Percentiles rank a stretch among this genome's conserved stretches.
phyloP scores from a whole-genome alignment of 2,113 vertebrate genomes.

The Vicugna pacos region DNA sequence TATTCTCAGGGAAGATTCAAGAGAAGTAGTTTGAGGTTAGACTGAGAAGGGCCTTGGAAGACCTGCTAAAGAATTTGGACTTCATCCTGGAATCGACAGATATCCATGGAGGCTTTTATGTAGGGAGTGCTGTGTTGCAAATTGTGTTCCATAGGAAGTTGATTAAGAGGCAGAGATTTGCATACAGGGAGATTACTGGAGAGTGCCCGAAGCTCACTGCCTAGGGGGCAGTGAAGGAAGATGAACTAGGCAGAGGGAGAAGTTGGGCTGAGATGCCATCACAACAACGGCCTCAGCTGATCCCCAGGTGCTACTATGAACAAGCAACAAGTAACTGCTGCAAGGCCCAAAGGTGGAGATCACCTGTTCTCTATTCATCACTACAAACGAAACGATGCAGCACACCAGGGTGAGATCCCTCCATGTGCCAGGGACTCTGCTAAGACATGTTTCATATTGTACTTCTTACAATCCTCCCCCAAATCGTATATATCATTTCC shows the following conservation, averaged over 20 bases:
- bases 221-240: background rate
- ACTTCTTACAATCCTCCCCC: background rate
- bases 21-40: background rate
- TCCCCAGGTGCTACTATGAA: background rate
- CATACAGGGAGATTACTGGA: background rate
- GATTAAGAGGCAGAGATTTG: background rate
- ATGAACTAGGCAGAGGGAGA: background rate
- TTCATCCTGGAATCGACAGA: background rate
- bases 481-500: background rate
- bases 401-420: background rate
- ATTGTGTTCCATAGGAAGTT: background rate
- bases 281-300: background rate
- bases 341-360: background rate
- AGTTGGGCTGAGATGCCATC: background rate
- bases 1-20: background rate
- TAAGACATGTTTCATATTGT: background rate
- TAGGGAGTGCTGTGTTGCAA: fast-evolving
- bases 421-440: background rate
- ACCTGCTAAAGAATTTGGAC: background rate
- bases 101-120: background rate
- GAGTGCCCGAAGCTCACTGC: background rate
- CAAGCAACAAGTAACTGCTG: background rate
- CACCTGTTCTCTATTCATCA: background rate
- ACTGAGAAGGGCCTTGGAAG: background rate
- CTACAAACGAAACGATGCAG: background rate